phyloP scores from a whole-genome alignment of 1,140 invertebrate genomes.

The Zaprionus davidi region DNA sequence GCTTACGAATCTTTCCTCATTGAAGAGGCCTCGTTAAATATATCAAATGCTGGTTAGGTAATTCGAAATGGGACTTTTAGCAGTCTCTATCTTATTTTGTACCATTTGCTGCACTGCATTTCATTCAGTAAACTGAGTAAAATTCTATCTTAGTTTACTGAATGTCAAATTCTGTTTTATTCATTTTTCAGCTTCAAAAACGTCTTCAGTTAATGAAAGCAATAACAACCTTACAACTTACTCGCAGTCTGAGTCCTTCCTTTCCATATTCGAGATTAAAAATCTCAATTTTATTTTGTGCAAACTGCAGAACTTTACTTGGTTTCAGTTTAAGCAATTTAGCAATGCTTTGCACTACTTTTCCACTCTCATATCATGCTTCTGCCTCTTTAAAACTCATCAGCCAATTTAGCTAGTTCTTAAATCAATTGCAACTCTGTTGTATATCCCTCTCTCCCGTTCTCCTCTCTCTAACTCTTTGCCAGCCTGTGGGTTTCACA shows the following conservation, averaged over 20 bases:
- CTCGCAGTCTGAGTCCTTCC: not conserved
- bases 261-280: not conserved
- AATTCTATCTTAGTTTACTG: too few relatives aligned
- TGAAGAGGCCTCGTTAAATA: too few relatives aligned
- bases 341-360: not conserved
- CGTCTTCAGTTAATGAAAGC: too few relatives aligned
- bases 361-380: not conserved
- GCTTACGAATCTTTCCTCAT: too few relatives aligned
- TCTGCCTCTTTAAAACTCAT: not conserved
- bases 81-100: too few relatives aligned
- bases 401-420: not conserved
- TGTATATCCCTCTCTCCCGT: not conserved
- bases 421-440: conserved; percentile 1
- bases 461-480: not conserved
- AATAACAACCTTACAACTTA: not conserved
- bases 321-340: not conserved
- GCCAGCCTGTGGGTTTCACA: not conserved
- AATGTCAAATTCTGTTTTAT: too few relatives aligned
- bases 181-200: too few relatives aligned
- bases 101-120: too few relatives aligned
- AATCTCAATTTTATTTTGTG: not conserved
- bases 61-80: too few relatives aligned
- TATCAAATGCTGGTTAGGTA: too few relatives aligned
- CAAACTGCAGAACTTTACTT: not conserved
- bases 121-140: too few relatives aligned